Base-by-base conservation (phyloP, 92 coral and sea anemone species). In the Porites evermanni region DNA sequence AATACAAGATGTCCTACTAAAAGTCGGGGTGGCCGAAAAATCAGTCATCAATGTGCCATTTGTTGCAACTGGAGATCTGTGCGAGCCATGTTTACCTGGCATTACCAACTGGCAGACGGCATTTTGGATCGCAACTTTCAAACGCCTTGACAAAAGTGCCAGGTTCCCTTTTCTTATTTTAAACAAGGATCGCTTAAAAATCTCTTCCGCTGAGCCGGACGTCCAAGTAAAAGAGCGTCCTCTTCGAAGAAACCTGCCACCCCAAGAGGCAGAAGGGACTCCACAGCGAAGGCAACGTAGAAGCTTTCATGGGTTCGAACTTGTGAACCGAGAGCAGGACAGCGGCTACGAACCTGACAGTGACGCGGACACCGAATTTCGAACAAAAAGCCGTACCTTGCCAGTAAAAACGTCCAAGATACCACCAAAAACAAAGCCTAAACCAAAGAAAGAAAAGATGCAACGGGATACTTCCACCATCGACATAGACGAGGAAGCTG, bases 101-200 rank as follows among this genome's bases (percentile, higher is more conserved):
- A 65, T 75, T 2, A 56, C 56, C 5, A 78, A 86, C 80, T 86
- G 90, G 93, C 11, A 80, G 58, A 79, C 90, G 20, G 69, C 72
- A 50, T 29, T 86, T 23, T 86, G 90, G 93, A 56, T 89, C 16
- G 82, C 80, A 29, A 73, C 88, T 19, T 84, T 84, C 81, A 84
- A 84, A 53, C 73, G 82, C 65, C 50, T 84, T 23, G 67, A 74
- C 67, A 65, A 69, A 29, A 54, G 63, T 50, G 74, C 88, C 6
- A 26, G 58, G 26, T 50, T 75, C 21, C 54, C 88, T 17, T 74
- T 84, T 54, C 64, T 84, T 51, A 76, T 64, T 29, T 81, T 75
- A 64, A 84, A 52, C 29, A 74, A 74, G 44, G 65, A 64, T 75
- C 88, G 88, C 26, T 58, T 82, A 13, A 70, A 59, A 56, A 7